Conservation (phyloP, 2,888 invertebrate species). For the Alloplasta piceator region DNA sequence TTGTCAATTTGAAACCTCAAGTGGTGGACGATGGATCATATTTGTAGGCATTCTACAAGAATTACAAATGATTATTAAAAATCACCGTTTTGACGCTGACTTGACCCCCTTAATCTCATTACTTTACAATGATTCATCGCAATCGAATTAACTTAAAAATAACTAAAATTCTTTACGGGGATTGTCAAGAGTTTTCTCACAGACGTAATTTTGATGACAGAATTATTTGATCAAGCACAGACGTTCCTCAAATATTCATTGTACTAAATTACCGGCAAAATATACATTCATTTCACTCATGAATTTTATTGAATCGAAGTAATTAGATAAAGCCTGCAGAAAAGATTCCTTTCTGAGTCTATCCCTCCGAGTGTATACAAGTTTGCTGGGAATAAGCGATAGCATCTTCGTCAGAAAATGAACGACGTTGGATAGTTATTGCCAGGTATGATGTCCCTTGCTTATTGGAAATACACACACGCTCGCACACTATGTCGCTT, state of each 20-base stretch:
- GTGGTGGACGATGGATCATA: no score
- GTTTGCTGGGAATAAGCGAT: constrained; percentile 25
- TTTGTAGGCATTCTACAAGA: no score
- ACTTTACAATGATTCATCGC: no score
- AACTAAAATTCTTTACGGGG: no score
- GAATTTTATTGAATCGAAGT: constrained; percentile 59
- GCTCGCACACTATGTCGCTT: background rate
- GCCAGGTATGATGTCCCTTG: constrained; percentile 32
- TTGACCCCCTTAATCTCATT: no score
- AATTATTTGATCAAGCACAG: background rate
- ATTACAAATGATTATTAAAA: no score
- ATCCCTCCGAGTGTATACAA: background rate
- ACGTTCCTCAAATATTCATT: constrained; percentile 13
- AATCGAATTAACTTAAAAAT: no score
- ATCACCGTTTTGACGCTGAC: no score
- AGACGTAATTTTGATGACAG: background rate
- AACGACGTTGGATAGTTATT: constrained; percentile 53
- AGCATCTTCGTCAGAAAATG: constrained; percentile 46
- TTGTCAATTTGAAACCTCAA: no score
- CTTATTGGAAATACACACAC: constrained; percentile 23
- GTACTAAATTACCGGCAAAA: constrained; percentile 49
- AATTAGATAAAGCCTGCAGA: constrained; percentile 54
- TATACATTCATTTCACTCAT: constrained; percentile 56
- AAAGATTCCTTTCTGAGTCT: background rate
- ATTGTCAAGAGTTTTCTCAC: constrained; percentile 1